Percentiles rank a stretch among this genome's conserved stretches.
These are phyloP conservation scores for Meiosimyza platycephala DNA, from an alignment of 2,888 invertebrate genomes.

Conservation along the genomic window DNA sequence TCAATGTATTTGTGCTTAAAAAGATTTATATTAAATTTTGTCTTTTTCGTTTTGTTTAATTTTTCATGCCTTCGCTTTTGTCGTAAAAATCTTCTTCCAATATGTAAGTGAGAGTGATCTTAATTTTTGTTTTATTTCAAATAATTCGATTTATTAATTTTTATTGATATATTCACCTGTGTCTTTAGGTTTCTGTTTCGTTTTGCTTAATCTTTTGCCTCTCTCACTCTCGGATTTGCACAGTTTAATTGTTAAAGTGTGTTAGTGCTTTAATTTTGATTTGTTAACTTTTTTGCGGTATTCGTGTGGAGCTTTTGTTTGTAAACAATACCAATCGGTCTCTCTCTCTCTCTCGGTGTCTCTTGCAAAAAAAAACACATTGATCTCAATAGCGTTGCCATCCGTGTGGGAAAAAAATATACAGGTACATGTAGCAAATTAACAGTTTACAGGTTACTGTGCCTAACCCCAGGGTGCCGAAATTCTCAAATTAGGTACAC, in stretches of 20 bases:
- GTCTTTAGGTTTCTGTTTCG: not conserved
- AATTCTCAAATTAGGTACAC: no score
- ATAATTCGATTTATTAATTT: no score
- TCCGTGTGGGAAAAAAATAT: no score
- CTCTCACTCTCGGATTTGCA: no score
- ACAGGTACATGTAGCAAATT: no score
- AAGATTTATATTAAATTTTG: not conserved
- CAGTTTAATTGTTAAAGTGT: no score
- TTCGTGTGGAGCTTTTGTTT: conserved; percentile 41
- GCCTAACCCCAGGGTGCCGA: no score
- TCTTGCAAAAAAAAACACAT: no score
- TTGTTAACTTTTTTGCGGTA: not conserved
- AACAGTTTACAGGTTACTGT: no score
- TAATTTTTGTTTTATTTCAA: conserved; percentile 22
- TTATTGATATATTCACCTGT: conserved; percentile 32
- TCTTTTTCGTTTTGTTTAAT: not conserved
- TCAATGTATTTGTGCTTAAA: not conserved
- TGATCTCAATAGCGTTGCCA: no score
- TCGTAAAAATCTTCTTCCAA: conserved; percentile 1
- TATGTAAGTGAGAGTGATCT: conserved; percentile 40
- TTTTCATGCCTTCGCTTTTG: not conserved
- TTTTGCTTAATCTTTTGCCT: no score
- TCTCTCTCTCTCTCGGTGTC: conserved; percentile 21
- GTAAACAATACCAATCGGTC: conserved; percentile 44
- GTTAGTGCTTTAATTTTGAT: conserved; percentile 25